Percentiles rank a stretch among this genome's conserved stretches.
Evolutionary conservation across 2,113 vertebrate genomes (phyloP).

Genomic region (Entelurus aequoreus): DNA sequence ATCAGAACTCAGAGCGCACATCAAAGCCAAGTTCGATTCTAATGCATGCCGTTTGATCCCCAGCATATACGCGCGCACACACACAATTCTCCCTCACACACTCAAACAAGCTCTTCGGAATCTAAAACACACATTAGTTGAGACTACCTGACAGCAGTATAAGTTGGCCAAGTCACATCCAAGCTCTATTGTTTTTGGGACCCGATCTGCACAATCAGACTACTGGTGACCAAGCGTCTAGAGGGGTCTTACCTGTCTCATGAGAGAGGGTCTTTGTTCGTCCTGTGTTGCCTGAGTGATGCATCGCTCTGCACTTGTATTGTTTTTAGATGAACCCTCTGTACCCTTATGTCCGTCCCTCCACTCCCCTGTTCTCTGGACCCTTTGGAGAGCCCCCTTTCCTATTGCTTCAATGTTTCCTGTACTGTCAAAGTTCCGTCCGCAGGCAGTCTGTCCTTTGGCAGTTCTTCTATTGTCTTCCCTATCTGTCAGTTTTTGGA

Average conservation of each 20-base stretch:
- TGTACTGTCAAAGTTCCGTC: conserved; percentile 32
- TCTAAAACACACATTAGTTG: not conserved
- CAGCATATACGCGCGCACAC: conserved; percentile 18
- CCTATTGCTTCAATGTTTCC: conserved; percentile 59
- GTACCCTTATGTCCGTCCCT: conserved; percentile 76
- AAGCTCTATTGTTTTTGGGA: conserved; percentile 30
- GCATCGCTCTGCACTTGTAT: conserved; percentile 81
- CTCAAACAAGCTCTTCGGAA: conserved; percentile 6
- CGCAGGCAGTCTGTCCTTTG: conserved; percentile 35
- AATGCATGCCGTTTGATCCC: conserved; percentile 60
- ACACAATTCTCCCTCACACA: not conserved
- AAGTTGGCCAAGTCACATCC: not conserved
- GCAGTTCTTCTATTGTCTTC: conserved; percentile 64
- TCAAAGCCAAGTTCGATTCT: conserved; percentile 60
- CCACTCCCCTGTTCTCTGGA: conserved; percentile 72
- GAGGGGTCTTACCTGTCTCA: conserved; percentile 88
- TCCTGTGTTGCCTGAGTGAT: conserved; percentile 81
- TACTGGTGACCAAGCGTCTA: conserved; percentile 18
- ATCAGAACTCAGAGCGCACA: conserved; percentile 64
- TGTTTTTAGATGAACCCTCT: conserved; percentile 67
- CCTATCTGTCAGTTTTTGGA: conserved; percentile 65
- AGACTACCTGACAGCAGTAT: not conserved
- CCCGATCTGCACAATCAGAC: conserved; percentile 2
- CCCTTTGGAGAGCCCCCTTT: conserved; percentile 54
- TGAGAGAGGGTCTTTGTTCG: conserved; percentile 91